A percentile compares a stretch with the other conserved stretches of the same genome.
Evolutionary conservation across 1,140 invertebrate species (phyloP).

Genomic region (Drosophila suzukii): DNA sequence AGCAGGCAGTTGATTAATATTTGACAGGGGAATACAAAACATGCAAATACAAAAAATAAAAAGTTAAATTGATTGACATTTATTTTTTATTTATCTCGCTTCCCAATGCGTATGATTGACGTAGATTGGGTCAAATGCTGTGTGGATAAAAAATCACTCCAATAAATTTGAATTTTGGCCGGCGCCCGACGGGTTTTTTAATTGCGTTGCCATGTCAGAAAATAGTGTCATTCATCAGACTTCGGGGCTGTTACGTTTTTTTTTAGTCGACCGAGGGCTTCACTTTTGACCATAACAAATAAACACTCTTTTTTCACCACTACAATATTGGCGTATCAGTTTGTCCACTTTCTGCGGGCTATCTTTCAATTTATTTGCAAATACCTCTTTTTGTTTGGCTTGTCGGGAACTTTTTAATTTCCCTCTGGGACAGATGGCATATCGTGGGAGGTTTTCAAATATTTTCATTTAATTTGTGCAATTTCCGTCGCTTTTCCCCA

Average conservation of each 20-base stretch:
- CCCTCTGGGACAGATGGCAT: constrained; percentile 3
- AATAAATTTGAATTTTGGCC: constrained; percentile 16
- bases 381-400: constrained; percentile 11
- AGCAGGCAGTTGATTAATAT: constrained; percentile 71
- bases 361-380: constrained; percentile 29
- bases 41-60: too few species aligned
- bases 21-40: constrained; percentile 34
- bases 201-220: constrained; percentile 22
- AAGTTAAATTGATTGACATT: constrained; percentile 52
- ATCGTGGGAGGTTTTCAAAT: constrained; percentile 32
- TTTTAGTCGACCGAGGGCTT: not conserved
- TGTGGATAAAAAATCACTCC: constrained; percentile 39
- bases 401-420: constrained; percentile 44
- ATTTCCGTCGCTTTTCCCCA: constrained; percentile 21
- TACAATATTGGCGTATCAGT: constrained; percentile 10
- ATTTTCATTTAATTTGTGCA: constrained; percentile 60
- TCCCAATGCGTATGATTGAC: constrained; percentile 65
- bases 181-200: constrained; percentile 4
- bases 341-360: constrained; percentile 10
- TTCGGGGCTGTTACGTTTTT: not conserved
- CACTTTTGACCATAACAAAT: constrained; percentile 7
- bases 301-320: not conserved
- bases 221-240: constrained; percentile 5
- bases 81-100: constrained; percentile 25
- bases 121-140: constrained; percentile 17